phyloP scores from a whole-genome alignment of 2,113 vertebrate genomes.

The Xenopus tropicalis region DNA sequence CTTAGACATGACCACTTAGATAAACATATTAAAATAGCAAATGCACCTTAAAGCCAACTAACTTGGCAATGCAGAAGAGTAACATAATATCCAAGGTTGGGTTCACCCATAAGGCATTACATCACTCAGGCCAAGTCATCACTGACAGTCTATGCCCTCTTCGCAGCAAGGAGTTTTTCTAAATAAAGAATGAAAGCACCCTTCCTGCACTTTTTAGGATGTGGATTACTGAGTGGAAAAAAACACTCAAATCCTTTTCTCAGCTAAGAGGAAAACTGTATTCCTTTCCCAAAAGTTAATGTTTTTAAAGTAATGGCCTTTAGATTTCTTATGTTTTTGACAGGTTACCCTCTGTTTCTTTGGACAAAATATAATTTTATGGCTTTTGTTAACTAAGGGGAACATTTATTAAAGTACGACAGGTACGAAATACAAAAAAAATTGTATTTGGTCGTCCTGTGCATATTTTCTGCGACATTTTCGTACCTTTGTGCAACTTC shows the following conservation, averaged over 20 bases:
- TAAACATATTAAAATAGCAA: conserved; percentile 39
- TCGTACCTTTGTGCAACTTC: too few species aligned
- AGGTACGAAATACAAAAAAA: too few species aligned
- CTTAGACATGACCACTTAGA: conserved; percentile 28
- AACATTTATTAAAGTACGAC: too few species aligned
- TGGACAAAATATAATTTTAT: too few species aligned
- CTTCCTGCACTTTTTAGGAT: conserved; percentile 39
- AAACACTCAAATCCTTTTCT: not conserved
- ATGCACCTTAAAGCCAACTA: conserved; percentile 34
- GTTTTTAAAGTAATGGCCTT: too few species aligned
- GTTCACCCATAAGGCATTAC: conserved; percentile 35
- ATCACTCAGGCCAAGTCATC: conserved; percentile 30
- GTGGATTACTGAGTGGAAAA: conserved; percentile 32
- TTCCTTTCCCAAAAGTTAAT: too few species aligned
- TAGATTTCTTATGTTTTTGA: too few species aligned
- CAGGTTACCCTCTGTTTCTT: too few species aligned
- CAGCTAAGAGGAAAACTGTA: too few species aligned
- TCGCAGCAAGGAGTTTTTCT: conserved; percentile 23
- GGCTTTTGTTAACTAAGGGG: too few species aligned
- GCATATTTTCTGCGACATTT: too few species aligned
- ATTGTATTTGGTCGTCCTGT: too few species aligned
- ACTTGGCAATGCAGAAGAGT: conserved; percentile 26
- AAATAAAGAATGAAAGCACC: conserved; percentile 35
- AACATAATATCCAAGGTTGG: conserved; percentile 34
- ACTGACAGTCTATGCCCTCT: conserved; percentile 20